phyloP scores from a whole-genome alignment of 2,797 vertebrate species.

The Synaphobranchus kaupii region DNA sequence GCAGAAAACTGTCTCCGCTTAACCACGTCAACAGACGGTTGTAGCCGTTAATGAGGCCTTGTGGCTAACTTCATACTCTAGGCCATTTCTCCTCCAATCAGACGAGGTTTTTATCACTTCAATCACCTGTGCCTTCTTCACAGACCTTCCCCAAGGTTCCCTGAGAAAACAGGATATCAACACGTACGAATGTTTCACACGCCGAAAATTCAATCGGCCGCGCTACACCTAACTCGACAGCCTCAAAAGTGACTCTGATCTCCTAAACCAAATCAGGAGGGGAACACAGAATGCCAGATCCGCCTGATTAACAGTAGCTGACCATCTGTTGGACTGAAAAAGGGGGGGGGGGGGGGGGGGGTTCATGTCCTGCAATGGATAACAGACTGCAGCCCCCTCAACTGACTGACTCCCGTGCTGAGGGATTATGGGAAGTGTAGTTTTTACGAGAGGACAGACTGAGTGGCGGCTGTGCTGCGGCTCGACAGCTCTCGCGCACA shows the following conservation, averaged over 20 bases:
- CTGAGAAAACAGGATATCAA: not conserved
- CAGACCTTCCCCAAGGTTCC: not conserved
- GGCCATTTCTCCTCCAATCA: not conserved
- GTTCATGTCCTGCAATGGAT: not conserved
- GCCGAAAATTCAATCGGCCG: not conserved
- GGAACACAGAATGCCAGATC: not conserved
- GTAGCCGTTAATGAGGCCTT: not conserved
- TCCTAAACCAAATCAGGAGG: not conserved
- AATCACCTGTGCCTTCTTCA: not conserved
- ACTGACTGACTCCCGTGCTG: not conserved
- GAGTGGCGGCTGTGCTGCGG: not conserved
- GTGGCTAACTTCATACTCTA: not conserved
- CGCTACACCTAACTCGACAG: not conserved
- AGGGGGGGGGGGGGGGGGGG: not conserved
- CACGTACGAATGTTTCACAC: not conserved
- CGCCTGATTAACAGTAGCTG: not conserved
- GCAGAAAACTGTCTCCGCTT: constrained; percentile 15
- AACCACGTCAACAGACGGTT: not conserved
- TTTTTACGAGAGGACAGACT: not conserved
- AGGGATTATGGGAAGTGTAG: not conserved
- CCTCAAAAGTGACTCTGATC: not conserved
- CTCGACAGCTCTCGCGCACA: not conserved
- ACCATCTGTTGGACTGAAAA: constrained; percentile 1
- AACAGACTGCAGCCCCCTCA: not conserved
- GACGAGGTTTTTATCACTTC: constrained; percentile 17